A percentile compares a stretch with the other conserved stretches of the same genome.
phyloP scores from a whole-genome alignment of 2,888 invertebrate genomes.

The Ichneumon xanthorius region DNA sequence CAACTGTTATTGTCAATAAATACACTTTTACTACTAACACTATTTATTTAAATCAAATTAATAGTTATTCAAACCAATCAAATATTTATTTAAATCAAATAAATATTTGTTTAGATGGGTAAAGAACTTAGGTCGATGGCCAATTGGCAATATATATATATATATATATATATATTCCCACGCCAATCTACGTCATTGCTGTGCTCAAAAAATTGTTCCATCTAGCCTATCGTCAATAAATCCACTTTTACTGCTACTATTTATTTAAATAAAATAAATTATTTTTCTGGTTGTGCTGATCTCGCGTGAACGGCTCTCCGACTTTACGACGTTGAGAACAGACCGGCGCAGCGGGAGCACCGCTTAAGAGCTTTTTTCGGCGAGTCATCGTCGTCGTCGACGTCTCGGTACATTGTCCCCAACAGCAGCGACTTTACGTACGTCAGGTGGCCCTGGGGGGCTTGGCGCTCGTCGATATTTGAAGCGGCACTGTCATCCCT shows the following conservation, averaged over 20 bases:
- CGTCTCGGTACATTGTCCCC: constrained; percentile 6
- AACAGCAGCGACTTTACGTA: constrained; percentile 53
- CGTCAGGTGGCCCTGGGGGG: constrained; percentile 52
- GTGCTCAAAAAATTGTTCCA: no score
- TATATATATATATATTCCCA: no score
- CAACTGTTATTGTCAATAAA: no score
- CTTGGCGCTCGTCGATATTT: constrained; percentile 73
- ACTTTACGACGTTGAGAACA: constrained; percentile 24
- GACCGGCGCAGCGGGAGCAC: constrained; percentile 15
- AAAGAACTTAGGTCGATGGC: no score
- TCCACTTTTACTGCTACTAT: background rate
- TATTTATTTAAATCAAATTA: no score
- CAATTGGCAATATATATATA: no score
- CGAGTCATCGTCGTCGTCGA: constrained; percentile 73
- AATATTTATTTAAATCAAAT: no score
- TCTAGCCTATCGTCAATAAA: no score
- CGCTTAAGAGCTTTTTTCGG: constrained; percentile 66
- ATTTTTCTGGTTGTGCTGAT: background rate
- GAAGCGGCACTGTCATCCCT: constrained; percentile 78
- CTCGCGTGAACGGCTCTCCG: constrained; percentile 5
- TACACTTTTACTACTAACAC: no score
- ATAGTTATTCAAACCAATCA: no score
- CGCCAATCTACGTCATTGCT: background rate
- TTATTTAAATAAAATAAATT: background rate
- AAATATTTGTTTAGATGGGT: no score